Conservation (phyloP, 1,140 invertebrate species). For the Listronotus oregonensis region DNA sequence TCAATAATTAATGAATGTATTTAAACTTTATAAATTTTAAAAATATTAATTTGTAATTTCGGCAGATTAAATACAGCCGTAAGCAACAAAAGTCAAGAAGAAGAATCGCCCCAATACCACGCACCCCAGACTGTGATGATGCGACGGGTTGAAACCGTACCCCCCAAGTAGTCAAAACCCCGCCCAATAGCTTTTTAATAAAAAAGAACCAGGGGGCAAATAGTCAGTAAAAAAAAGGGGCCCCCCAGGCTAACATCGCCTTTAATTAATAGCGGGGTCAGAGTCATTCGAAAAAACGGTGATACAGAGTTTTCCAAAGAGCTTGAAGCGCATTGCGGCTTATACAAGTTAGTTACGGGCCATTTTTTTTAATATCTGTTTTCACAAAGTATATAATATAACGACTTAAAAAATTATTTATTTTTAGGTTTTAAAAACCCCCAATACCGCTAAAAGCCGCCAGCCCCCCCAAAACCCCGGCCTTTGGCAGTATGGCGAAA, state of each 20-base stretch:
- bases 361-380: too few species aligned
- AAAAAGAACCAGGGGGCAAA: too few species aligned
- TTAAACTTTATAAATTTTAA: too few species aligned
- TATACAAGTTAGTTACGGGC: slow-evolving; percentile 54
- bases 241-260: too few species aligned
- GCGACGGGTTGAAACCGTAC: slow-evolving; percentile 39
- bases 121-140: slow-evolving; percentile 46
- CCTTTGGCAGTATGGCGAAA: slow-evolving; percentile 48
- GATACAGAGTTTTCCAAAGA: slow-evolving; percentile 45
- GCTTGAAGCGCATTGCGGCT: slow-evolving; percentile 58
- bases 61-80: slow-evolving; percentile 13
- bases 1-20: too few species aligned
- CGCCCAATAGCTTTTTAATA: too few species aligned
- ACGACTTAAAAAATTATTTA: too few species aligned
- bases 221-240: too few species aligned
- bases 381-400: too few species aligned
- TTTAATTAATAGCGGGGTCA: too few species aligned
- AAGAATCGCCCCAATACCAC: slow-evolving; percentile 40
- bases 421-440: slow-evolving; percentile 55
- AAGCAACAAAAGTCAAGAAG: slow-evolving; percentile 1
- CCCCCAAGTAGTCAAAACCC: slow-evolving; percentile 34
- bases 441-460: slow-evolving; percentile 57
- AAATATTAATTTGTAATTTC: too few species aligned
- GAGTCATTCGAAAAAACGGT: too few species aligned
- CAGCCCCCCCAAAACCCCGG: slow-evolving; percentile 36